phyloP scores from a whole-genome alignment of 2,113 vertebrate genomes.

The Gorsachius goisagi region DNA sequence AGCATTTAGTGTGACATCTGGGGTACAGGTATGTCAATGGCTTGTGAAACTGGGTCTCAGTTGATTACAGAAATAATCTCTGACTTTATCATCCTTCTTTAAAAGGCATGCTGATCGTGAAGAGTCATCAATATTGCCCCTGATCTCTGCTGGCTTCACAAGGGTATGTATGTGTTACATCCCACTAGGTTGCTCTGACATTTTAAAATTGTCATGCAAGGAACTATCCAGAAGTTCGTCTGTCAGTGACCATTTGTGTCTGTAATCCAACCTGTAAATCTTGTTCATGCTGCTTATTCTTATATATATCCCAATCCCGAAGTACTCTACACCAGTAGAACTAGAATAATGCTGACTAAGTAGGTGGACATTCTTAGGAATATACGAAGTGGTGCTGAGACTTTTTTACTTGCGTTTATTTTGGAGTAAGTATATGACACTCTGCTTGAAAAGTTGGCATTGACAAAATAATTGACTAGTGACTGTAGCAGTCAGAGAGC shows the following conservation, averaged over 20 bases:
- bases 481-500: neutral
- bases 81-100: conserved; percentile 34
- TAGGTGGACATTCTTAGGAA: neutral
- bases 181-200: neutral
- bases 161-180: conserved; percentile 79
- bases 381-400: neutral
- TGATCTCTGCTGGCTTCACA: conserved; percentile 94
- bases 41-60: neutral
- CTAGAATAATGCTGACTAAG: neutral
- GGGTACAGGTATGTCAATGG: neutral
- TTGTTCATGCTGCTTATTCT: neutral
- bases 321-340: neutral
- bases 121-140: conserved; percentile 90
- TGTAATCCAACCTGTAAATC: neutral
- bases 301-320: neutral
- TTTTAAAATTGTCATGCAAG: neutral
- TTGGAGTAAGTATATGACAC: neutral
- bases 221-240: neutral
- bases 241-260: neutral
- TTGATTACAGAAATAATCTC: neutral
- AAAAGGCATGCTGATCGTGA: conserved; percentile 88
- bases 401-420: neutral
- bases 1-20: neutral
- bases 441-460: neutral
- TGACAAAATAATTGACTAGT: neutral